Evolutionary conservation across 1,140 invertebrate species (phyloP), one percentile per base, ranked within the genome.

Genomic region (Neoseiulus cucumeris): DNA sequence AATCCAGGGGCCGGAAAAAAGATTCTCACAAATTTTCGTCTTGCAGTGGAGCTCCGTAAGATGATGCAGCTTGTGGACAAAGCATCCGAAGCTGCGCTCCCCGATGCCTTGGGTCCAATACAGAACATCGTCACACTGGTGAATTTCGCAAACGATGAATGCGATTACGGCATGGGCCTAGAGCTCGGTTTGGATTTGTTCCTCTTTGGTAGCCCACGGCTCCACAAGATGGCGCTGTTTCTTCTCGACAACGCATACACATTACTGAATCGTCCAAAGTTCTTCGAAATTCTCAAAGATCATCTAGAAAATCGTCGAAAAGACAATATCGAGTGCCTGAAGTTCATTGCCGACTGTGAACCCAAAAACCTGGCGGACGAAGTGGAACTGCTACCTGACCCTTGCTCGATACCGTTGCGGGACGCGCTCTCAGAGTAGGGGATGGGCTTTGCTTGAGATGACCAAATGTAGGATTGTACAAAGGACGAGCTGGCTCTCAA

Each of bases 111-210:
- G 83, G 68, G 82, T 78, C 66, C 83, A 7, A 73, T 94, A 2
- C 84, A 91, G 69, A 84, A 86, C 69, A 75, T 90, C 7, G 81
- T 90, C 29, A 87, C 84, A 42, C 82, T 82, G 70, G 83, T 87
- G 7, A 87, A 83, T 72, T 91, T 91, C 75, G 89, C 91, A 1
- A 85, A 86, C 68, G 91, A 95, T 74, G 91, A 95, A 75, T 90
- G 87, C 74, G 91, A 95, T 75, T 93, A 91, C 78, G 91, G 91
- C 0, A 90, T 87, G 64, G 86, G 87, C 5, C 72, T 95, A 1
- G 91, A 96, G 76, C 76, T 91, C 29, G 91, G 88, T 0, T 81
- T 91, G 41, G 83, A 91, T 76, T 74, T 94, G 18, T 89, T 95
- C 72, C 83, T 80, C 67, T 86, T 82, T 71, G 89, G 87, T 0